Evolutionary conservation across 2,797 vertebrate genomes (phyloP).

Genomic region (Scolopax bukidnonensis): DNA sequence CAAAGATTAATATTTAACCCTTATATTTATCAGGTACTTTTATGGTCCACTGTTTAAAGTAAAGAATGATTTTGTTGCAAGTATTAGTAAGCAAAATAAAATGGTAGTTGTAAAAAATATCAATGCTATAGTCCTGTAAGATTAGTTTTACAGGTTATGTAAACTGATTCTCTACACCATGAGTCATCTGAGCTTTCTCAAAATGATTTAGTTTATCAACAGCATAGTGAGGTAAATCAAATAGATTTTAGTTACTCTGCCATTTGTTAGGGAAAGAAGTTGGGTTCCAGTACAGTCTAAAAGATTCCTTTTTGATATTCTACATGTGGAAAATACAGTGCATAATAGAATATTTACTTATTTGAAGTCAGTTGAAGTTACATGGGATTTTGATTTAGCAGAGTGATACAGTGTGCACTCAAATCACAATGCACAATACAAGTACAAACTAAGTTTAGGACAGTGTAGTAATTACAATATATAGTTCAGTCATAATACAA

Average conservation of each 20-base stretch:
- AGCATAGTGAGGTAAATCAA: neutral
- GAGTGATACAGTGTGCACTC: neutral
- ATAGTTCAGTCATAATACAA: neutral
- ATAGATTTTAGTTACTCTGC: neutral
- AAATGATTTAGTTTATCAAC: neutral
- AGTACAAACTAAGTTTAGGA: neutral
- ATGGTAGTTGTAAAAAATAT: neutral
- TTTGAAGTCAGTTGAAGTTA: neutral
- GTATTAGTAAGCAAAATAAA: neutral
- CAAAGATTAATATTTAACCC: neutral
- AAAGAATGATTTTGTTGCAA: neutral
- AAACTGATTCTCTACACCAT: neutral
- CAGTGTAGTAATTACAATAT: neutral
- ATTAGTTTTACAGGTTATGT: neutral
- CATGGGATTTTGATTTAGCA: neutral
- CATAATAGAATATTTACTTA: neutral
- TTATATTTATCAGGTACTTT: neutral
- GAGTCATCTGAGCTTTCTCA: neutral
- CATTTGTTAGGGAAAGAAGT: neutral
- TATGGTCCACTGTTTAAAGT: neutral
- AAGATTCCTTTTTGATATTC: neutral
- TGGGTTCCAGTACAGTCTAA: neutral
- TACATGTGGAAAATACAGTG: neutral
- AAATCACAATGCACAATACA: neutral
- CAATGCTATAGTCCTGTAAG: accelerated